Conservation (phyloP, 2,113 vertebrate species). For the Melanocharis versteri region DNA sequence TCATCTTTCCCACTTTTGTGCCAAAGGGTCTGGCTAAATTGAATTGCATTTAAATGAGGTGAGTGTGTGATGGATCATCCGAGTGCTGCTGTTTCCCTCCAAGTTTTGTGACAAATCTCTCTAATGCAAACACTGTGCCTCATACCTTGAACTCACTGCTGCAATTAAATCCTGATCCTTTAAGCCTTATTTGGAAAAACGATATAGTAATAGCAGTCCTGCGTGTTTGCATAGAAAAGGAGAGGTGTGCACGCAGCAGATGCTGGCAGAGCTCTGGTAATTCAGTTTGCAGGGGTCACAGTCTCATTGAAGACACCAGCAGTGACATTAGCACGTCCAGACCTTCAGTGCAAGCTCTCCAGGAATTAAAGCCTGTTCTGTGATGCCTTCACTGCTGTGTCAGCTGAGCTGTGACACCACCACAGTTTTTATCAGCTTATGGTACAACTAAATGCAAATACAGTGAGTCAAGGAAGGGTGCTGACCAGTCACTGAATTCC, state of each 20-base stretch:
- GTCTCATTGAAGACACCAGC: not conserved
- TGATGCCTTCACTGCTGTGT: not conserved
- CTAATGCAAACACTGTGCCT: not conserved
- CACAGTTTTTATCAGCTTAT: not conserved
- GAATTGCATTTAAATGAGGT: slow-evolving; percentile 40
- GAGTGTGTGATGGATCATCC: not conserved
- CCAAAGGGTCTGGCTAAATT: slow-evolving; percentile 25
- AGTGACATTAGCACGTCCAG: not conserved
- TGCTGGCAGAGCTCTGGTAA: not conserved
- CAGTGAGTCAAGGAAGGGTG: not conserved
- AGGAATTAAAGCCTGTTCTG: not conserved
- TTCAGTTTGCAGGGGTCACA: not conserved
- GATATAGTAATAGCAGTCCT: not conserved
- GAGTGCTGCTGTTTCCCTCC: not conserved
- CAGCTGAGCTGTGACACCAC: not conserved
- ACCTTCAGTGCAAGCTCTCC: not conserved
- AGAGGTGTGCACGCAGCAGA: not conserved
- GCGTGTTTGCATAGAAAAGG: not conserved
- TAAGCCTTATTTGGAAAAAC: slow-evolving; percentile 13
- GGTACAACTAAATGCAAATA: not conserved
- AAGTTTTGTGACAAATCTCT: not conserved
- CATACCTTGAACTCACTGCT: not conserved
- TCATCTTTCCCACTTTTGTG: slow-evolving; percentile 8
- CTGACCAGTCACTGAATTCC: not conserved
- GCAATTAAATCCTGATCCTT: slow-evolving; percentile 40